phyloP scores from a whole-genome alignment of 2,888 invertebrate genomes.

The Trichopria drosophilae region DNA sequence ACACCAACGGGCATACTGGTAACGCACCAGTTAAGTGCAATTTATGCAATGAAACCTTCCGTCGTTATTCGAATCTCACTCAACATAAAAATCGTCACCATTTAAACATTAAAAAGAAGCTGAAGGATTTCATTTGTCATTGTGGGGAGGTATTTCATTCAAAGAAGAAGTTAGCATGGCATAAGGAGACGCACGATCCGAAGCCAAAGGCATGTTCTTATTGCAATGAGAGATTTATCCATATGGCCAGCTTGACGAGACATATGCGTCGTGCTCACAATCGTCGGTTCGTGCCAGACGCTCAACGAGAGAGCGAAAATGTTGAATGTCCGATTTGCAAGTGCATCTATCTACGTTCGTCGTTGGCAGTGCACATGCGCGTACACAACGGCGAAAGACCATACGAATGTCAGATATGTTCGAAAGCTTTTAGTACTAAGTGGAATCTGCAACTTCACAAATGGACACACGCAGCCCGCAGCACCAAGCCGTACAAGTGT shows the following conservation, averaged over 20 bases:
- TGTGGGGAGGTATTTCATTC: conserved; percentile 84
- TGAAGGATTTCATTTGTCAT: conserved; percentile 74
- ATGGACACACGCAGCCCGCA: conserved; percentile 85
- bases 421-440: conserved; percentile 83
- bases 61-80: conserved; percentile 81
- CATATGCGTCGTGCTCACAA: conserved; percentile 83
- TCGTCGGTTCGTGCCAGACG: conserved; percentile 70
- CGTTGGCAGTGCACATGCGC: conserved; percentile 77
- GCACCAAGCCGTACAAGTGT: conserved; percentile 84
- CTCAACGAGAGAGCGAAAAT: conserved; percentile 66
- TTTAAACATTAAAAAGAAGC: conserved; percentile 70
- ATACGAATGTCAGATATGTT: conserved; percentile 81
- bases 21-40: conserved; percentile 80
- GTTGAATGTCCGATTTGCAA: conserved; percentile 80
- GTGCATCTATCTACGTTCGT: conserved; percentile 76
- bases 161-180: conserved; percentile 82
- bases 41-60: conserved; percentile 77
- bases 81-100: conserved; percentile 82
- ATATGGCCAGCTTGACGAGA: conserved; percentile 78
- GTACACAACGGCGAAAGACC: conserved; percentile 77
- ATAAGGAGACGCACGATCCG: conserved; percentile 81
- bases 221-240: conserved; percentile 86
- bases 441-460: conserved; percentile 88
- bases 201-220: conserved; percentile 82
- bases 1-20: conserved; percentile 81